Conservation (phyloP, 2,797 vertebrate genomes). For the Toxotes lorentzi region DNA sequence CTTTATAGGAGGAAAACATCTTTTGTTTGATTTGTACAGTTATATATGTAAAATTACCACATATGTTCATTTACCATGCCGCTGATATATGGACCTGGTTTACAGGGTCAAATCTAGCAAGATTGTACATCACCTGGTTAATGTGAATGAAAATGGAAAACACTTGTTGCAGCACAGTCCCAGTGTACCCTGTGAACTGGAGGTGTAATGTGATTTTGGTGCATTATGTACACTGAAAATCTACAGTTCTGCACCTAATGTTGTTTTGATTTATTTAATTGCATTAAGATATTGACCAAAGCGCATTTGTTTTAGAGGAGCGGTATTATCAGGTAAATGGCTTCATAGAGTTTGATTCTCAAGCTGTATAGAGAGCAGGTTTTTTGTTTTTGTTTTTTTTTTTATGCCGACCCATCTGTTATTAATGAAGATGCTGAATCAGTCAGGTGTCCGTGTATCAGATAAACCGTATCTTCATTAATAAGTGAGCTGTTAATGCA, state of each 20-base stretch:
- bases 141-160: background rate
- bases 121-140: background rate
- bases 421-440: background rate
- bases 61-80: background rate
- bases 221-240: background rate
- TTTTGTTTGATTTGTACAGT: background rate
- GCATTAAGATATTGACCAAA: constrained; percentile 20
- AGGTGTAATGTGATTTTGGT: constrained; percentile 15
- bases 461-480: background rate
- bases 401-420: background rate
- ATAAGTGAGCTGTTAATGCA: background rate
- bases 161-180: background rate
- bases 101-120: background rate
- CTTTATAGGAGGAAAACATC: background rate
- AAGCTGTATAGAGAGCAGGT: background rate
- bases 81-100: background rate
- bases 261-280: constrained; percentile 23
- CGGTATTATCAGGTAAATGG: background rate
- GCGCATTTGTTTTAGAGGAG: constrained; percentile 15
- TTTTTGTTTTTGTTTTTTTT: too few relatives aligned
- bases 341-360: constrained; percentile 7
- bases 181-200: background rate
- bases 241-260: constrained; percentile 7
- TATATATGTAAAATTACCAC: background rate
- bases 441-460: background rate